Evolutionary conservation across 2,113 vertebrate genomes (phyloP).

Genomic region (Plecturocebus donacophilus): DNA sequence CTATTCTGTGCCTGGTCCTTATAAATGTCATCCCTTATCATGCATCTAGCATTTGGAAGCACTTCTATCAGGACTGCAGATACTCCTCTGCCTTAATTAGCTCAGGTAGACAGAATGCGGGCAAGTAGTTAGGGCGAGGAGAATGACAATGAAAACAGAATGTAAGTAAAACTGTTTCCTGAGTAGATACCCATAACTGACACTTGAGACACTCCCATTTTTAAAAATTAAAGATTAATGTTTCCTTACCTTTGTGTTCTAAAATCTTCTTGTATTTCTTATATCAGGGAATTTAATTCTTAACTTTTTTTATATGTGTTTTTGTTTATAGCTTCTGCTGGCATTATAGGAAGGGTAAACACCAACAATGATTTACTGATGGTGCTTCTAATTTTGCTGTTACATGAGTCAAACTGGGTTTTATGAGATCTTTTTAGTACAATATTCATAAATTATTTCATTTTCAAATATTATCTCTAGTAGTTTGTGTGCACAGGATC

Average conservation of each 20-base stretch:
- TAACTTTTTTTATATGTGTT: background rate
- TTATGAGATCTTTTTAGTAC: background rate
- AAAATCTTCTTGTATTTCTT: slow-evolving; percentile 1
- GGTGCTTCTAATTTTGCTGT: background rate
- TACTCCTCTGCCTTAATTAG: background rate
- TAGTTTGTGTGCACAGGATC: background rate
- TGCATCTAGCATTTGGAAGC: background rate
- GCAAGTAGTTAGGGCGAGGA: background rate
- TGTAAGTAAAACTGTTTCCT: background rate
- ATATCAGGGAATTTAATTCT: background rate
- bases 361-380: background rate
- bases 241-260: background rate
- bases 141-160: background rate
- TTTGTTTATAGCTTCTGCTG: background rate
- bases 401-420: background rate
- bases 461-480: background rate
- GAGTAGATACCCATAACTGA: background rate
- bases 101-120: background rate
- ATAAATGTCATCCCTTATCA: background rate
- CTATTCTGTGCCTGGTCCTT: background rate
- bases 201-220: background rate
- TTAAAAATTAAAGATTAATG: background rate
- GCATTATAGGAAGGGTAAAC: background rate
- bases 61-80: background rate
- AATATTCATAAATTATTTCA: background rate